These are phyloP conservation scores for Perccottus glenii DNA, from an alignment of 2,113 vertebrate species.

Conservation along the genomic window DNA sequence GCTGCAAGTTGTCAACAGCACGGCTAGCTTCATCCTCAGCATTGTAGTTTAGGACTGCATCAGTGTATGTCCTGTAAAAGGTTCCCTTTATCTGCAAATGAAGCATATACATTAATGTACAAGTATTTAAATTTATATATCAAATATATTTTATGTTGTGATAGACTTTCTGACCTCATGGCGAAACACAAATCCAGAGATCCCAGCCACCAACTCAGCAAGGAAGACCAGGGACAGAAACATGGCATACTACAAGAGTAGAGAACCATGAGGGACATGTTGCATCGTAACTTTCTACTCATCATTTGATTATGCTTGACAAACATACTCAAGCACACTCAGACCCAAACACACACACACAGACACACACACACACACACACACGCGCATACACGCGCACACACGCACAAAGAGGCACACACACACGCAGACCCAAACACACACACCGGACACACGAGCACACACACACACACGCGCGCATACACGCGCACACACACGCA, in stretches of 20 bases:
- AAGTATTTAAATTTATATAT: neutral
- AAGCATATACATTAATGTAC: slow-evolving; percentile 29
- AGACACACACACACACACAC: slow-evolving; percentile 1
- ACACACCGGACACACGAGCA: too few species aligned
- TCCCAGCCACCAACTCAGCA: slow-evolving; percentile 95
- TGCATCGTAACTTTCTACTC: slow-evolving; percentile 43
- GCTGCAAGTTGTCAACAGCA: slow-evolving; percentile 93
- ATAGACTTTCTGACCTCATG: slow-evolving; percentile 87
- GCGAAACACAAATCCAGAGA: slow-evolving; percentile 99
- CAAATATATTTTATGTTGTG: neutral
- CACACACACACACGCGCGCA: too few species aligned
- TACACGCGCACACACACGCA: too few species aligned
- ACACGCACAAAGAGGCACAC: too few species aligned
- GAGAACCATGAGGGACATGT: slow-evolving; percentile 18
- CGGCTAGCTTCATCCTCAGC: slow-evolving; percentile 90
- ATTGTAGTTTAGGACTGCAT: slow-evolving; percentile 94
- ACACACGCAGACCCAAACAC: too few species aligned
- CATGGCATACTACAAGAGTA: slow-evolving; percentile 91
- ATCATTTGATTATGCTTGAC: slow-evolving; percentile 29
- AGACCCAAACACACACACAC: slow-evolving; percentile 5
- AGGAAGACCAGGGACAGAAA: slow-evolving; percentile 98
- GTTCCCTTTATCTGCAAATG: slow-evolving; percentile 91
- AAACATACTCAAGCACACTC: neutral
- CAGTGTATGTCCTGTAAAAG: slow-evolving; percentile 93
- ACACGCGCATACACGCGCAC: slow-evolving; percentile 24